Evolutionary conservation across 1,140 invertebrate species (phyloP).

Genomic region (Caenorhabditis latens): DNA sequence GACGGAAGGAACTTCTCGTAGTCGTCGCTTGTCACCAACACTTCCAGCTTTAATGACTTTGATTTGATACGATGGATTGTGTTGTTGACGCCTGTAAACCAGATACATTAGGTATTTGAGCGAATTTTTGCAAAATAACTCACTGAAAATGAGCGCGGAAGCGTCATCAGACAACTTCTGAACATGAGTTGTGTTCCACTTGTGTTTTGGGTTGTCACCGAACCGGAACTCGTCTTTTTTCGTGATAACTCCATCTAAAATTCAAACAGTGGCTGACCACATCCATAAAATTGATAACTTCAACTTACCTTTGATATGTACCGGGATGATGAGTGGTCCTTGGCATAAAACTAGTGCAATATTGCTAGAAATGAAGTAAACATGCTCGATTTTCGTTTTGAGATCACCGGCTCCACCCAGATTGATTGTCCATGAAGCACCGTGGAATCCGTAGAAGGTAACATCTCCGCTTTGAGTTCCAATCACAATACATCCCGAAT

Average conservation of each 20-base stretch:
- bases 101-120: not conserved
- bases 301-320: conserved; percentile 19
- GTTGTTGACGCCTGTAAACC: conserved; percentile 19
- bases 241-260: conserved; percentile 26
- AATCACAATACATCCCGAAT: not conserved
- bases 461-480: conserved; percentile 20
- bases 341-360: not conserved
- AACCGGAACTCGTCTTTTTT: not conserved
- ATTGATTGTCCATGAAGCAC: conserved; percentile 18
- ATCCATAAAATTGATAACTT: not conserved
- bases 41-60: conserved; percentile 4
- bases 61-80: conserved; percentile 37
- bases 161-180: conserved; percentile 19
- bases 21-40: not conserved
- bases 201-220: not conserved
- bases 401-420: not conserved
- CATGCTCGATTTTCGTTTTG: conserved; percentile 11
- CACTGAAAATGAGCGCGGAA: not conserved
- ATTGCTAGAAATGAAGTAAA: not conserved
- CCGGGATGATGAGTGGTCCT: not conserved
- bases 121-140: not conserved
- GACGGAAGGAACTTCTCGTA: conserved; percentile 10
- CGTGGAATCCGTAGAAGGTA: conserved; percentile 6
- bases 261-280: not conserved
- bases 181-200: not conserved